Evolutionary conservation across 2,113 vertebrate species (phyloP).

Genomic region (Herpailurus yagouaroundi): DNA sequence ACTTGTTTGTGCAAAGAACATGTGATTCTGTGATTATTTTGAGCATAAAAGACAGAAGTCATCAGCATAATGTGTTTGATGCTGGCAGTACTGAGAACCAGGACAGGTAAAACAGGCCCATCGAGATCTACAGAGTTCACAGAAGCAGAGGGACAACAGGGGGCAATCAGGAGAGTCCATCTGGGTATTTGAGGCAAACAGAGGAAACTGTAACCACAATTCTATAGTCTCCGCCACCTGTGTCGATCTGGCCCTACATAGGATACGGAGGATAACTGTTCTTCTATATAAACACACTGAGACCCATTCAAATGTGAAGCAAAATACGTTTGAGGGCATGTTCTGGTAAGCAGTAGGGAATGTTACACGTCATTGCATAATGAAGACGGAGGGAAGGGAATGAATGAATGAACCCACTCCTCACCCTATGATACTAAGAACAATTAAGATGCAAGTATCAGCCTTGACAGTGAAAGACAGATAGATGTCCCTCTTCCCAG

Average conservation of each 20-base stretch:
- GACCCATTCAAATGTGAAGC: not conserved
- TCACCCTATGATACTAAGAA: not conserved
- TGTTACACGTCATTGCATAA: not conserved
- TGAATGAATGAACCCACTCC: not conserved
- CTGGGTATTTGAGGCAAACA: not conserved
- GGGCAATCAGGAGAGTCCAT: not conserved
- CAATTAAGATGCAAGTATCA: not conserved
- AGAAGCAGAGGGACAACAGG: not conserved
- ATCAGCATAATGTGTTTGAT: not conserved
- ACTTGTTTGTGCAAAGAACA: slow-evolving; percentile 28
- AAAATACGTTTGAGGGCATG: not conserved
- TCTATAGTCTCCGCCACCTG: not conserved
- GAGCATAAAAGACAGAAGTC: slow-evolving; percentile 36
- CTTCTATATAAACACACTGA: not conserved
- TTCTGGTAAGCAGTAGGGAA: slow-evolving; percentile 1
- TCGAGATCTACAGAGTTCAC: not conserved
- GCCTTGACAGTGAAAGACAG: not conserved
- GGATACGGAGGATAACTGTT: not conserved
- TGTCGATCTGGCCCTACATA: not conserved
- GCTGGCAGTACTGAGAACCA: not conserved
- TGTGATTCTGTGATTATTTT: slow-evolving; percentile 32
- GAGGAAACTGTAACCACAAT: not conserved
- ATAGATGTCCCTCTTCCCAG: not conserved
- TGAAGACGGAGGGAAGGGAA: not conserved
- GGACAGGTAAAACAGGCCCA: not conserved